These are phyloP conservation scores for Acleris literana DNA, from an alignment of 2,888 invertebrate genomes.

Conservation along the genomic window DNA sequence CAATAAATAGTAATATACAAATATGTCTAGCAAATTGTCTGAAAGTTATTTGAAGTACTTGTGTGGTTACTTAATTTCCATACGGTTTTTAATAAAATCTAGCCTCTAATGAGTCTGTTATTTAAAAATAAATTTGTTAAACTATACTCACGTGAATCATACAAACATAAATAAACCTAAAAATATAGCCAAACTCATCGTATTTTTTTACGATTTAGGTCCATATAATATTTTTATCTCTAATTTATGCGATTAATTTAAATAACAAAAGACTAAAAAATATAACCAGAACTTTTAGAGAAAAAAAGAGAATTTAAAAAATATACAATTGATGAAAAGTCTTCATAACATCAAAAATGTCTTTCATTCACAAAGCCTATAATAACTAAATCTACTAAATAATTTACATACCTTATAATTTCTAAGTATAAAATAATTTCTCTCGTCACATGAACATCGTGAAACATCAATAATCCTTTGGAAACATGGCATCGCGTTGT, in stretches of 20 bases:
- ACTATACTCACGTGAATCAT: too few relatives aligned
- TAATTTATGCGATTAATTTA: too few relatives aligned
- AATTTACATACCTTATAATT: conserved; percentile 17
- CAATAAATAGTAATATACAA: conserved; percentile 30
- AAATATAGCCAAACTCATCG: too few relatives aligned
- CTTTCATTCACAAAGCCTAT: conserved; percentile 16
- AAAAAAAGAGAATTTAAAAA: background rate
- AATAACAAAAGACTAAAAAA: background rate
- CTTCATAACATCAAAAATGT: conserved; percentile 6
- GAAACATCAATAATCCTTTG: conserved; percentile 33
- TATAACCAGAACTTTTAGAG: background rate
- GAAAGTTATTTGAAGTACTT: conserved; percentile 10
- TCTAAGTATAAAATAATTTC: conserved; percentile 12
- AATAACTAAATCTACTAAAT: conserved; percentile 12
- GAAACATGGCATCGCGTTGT: conserved; percentile 35
- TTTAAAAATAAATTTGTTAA: background rate
- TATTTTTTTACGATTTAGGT: too few relatives aligned
- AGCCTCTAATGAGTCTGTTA: conserved; percentile 22
- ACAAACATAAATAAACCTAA: too few relatives aligned
- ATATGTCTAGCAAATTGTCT: conserved; percentile 1
- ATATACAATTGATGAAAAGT: too few relatives aligned
- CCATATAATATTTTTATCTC: too few relatives aligned
- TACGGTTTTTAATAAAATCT: conserved; percentile 10
- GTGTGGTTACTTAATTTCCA: background rate
- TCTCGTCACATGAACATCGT: conserved; percentile 9